These are phyloP conservation scores for Diceros bicornis DNA, from an alignment of 2,797 vertebrate species.

Conservation along the genomic window DNA sequence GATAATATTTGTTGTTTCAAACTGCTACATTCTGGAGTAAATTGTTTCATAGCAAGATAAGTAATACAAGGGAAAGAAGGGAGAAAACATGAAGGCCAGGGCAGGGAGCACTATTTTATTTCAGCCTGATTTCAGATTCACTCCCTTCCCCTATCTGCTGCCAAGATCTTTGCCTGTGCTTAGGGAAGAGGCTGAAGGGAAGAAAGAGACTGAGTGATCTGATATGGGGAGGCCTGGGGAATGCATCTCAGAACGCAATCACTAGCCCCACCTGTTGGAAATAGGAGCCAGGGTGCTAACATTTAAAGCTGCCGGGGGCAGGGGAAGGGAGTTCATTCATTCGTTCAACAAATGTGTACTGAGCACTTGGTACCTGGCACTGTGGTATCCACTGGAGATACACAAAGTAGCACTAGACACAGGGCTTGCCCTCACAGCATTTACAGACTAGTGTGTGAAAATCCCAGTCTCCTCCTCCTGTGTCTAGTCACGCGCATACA, in stretches of 20 bases:
- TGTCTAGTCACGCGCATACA: too few relatives aligned
- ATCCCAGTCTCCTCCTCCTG: background rate
- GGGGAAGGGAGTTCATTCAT: background rate
- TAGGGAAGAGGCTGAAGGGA: background rate
- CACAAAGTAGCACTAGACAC: background rate
- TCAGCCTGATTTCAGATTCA: background rate
- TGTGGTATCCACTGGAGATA: background rate
- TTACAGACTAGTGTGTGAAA: background rate
- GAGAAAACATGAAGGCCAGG: too few relatives aligned
- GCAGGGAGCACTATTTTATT: background rate
- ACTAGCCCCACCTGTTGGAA: background rate
- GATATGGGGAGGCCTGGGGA: background rate
- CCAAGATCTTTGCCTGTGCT: background rate
- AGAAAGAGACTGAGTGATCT: background rate
- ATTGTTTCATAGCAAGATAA: background rate
- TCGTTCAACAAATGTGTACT: background rate
- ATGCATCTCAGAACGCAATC: background rate
- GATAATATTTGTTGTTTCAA: background rate
- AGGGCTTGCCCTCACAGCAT: background rate
- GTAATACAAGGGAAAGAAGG: background rate
- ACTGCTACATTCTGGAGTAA: background rate
- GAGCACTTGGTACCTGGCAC: too few relatives aligned
- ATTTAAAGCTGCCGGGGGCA: background rate
- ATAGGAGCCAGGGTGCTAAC: too few relatives aligned
- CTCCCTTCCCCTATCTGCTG: rapidly evolving